Percentiles rank a stretch among this genome's conserved stretches.
Evolutionary conservation across 2,113 vertebrate genomes (phyloP).

Genomic region (Nerophis lumbriciformis): DNA sequence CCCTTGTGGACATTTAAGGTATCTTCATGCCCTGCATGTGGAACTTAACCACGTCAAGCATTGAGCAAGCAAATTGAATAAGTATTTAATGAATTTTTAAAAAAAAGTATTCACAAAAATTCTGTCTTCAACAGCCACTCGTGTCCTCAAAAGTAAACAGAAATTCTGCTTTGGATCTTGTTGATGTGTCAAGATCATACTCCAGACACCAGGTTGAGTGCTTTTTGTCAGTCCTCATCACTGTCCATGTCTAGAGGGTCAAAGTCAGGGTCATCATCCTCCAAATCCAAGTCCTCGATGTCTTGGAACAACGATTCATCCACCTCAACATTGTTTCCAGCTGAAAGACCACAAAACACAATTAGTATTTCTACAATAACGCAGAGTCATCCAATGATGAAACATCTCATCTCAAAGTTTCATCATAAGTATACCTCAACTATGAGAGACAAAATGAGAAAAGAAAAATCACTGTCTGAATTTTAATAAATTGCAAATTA

Average conservation of each 20-base stretch:
- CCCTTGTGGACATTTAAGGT: not conserved
- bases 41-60: not conserved
- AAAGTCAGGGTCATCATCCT: slow-evolving; percentile 90
- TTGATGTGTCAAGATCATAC: not conserved
- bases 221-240: slow-evolving; percentile 67
- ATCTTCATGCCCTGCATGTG: too few relatives aligned
- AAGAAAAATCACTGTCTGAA: too few relatives aligned
- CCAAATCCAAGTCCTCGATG: slow-evolving; percentile 92
- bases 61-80: slow-evolving; percentile 8
- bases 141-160: slow-evolving; percentile 20
- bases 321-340: slow-evolving; percentile 92
- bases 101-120: slow-evolving; percentile 1
- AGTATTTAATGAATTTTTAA: not conserved
- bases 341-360: slow-evolving; percentile 50
- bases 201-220: not conserved
- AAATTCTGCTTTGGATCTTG: slow-evolving; percentile 11
- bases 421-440: too few relatives aligned
- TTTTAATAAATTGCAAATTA: too few relatives aligned
- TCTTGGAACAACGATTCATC: slow-evolving; percentile 98
- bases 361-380: too few relatives aligned
- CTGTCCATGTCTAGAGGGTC: slow-evolving; percentile 85
- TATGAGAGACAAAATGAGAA: too few relatives aligned
- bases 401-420: too few relatives aligned
- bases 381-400: too few relatives aligned
- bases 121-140: not conserved